Evolutionary conservation across 2,888 invertebrate genomes (phyloP), one percentile per base, ranked within the genome.

Genomic region (Acleris laterana): DNA sequence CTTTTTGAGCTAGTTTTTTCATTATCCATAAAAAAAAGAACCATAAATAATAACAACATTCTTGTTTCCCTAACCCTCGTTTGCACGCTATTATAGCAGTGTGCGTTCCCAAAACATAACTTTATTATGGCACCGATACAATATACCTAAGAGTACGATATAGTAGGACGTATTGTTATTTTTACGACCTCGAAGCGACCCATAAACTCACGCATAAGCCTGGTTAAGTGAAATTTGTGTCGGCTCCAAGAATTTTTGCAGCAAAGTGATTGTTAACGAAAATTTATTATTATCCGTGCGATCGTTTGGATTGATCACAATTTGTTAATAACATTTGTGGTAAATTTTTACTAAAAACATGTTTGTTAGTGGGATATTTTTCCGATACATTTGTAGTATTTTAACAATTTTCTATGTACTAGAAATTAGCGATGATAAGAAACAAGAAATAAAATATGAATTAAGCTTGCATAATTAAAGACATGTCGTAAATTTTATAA

Each of bases 191-290:
- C 74, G 71, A 75, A 72, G 78, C 76, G 80, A 70, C 78, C 76
- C 80, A 82, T 83, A 84, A 84, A 79, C 77, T 77, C 76, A 69
- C 75, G 78, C 78, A 71, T 72, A 83, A 81, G 83, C 79, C 76
- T 74, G 74, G 75, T 80, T 83, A 83, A 85, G 82, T 85, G 82
- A 86, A 86, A 87, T 87, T 87, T 86, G 86, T 87, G 85, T 75
- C 74, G 73, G 75, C 73, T 75, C 71, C 73, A 74, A 76, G 79
- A 77, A 77, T 81, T 82, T 82, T 80, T 77, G 77, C 77, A 67
- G 73, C 72, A 79, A 81, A 85, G 78, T 81, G 82, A 82, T 81
- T 82, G 75, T 78, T 75, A 73, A 72, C 64, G 61, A 11, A 72
- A 60, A 67, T 70, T 68, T 62, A 62, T 68, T 65, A 56, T 44